Base-by-base conservation (phyloP, 2,113 vertebrate genomes). In the Melanostigma gelatinosum region DNA sequence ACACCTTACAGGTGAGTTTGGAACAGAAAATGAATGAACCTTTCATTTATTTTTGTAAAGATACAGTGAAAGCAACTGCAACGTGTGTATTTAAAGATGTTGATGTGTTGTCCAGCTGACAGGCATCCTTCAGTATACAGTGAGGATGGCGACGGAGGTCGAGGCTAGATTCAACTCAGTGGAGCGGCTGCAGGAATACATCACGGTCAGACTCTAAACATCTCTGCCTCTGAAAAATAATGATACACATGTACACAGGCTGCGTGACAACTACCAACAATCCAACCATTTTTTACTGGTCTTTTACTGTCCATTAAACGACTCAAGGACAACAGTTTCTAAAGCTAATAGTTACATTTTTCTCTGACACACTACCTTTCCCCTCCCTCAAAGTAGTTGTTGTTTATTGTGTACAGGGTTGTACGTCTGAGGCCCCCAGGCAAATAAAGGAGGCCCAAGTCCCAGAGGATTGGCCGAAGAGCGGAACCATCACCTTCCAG, bases 151-250 rank as follows among this genome's bases (percentile, higher is more conserved):
- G 4, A 95, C 90, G 0, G 95, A 97, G 82, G 90, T 95, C 40
- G 95, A 95, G 76, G 95, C 96, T 3, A 96, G 94, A 87, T 95
- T 97, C 90, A 95, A 90, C 64, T 96, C 95, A 0, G 93, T 93
- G 74, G 95, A 97, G 82, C 90, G 96, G 32, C 82, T 95, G 40
- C 91, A 80, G 32, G 95, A 96, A 62, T 96, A 96, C 75, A 94
- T 93, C 63, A 90, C 1, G 83, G 93, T 92, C 46, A 84, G 86
- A 11, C 34, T 20, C 27, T 16, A 20, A 29, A 0, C 48, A 75
- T 24, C 15, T 27, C 13, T 55, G 5, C 62, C 10, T 18, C 16
- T 22, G 16, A 44, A 46, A 54, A 29, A 29, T 29, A 48, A 32
- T 32, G 32, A 32, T 32, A 32, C 32, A 32, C 32, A 32, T 29